These are phyloP conservation scores for Xanthorhoe spadicearia DNA, from an alignment of 2,888 invertebrate genomes.

Conservation along the genomic window DNA sequence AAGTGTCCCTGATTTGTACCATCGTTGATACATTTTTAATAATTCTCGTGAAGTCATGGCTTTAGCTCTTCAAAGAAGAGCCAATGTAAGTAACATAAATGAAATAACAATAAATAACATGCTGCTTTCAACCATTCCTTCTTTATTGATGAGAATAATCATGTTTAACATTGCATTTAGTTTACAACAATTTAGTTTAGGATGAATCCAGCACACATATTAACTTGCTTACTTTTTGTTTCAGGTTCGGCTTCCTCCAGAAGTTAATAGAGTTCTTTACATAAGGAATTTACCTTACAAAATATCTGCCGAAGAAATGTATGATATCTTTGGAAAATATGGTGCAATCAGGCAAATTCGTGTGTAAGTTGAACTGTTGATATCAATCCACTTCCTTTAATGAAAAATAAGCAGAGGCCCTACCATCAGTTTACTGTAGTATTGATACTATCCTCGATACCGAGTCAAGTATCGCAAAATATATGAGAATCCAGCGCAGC, in stretches of 20 bases:
- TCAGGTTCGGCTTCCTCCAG: constrained; percentile 98
- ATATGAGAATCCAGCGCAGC: too few relatives aligned
- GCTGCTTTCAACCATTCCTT: neutral
- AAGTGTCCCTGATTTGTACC: too few relatives aligned
- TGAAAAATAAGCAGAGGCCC: too few relatives aligned
- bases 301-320: constrained; percentile 99
- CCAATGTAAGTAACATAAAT: constrained; percentile 86
- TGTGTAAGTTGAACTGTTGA: constrained; percentile 88
- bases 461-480: too few relatives aligned
- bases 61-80: constrained; percentile 90
- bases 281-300: constrained; percentile 99
- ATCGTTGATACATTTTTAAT: neutral
- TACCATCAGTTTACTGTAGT: too few relatives aligned
- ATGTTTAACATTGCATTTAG: too few relatives aligned
- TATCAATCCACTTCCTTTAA: too few relatives aligned
- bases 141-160: too few relatives aligned
- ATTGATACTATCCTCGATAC: too few relatives aligned
- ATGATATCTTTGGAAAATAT: constrained; percentile 99
- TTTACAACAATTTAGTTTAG: neutral
- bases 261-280: constrained; percentile 98
- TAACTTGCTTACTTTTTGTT: constrained; percentile 45
- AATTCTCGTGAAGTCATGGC: constrained; percentile 77
- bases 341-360: constrained; percentile 99
- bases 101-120: neutral
- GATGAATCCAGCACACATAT: neutral